Conservation (phyloP, 2,113 vertebrate species). For the Eudyptes chrysolophus region DNA sequence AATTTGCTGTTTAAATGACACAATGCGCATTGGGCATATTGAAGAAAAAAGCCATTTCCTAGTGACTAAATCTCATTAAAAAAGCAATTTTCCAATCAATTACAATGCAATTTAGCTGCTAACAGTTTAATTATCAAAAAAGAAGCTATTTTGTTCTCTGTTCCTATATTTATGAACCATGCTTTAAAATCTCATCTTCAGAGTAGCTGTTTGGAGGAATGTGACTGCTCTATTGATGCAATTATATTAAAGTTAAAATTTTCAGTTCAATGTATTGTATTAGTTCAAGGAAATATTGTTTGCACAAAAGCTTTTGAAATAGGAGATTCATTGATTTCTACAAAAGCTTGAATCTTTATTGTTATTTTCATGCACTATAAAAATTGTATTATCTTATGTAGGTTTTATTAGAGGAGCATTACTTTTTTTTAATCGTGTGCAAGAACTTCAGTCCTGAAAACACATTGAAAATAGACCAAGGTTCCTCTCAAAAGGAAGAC, state of each 20-base stretch:
- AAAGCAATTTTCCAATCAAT: constrained; percentile 81
- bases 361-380: constrained; percentile 44
- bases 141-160: constrained; percentile 36
- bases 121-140: constrained; percentile 78
- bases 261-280: constrained; percentile 8
- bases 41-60: constrained; percentile 69
- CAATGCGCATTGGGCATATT: constrained; percentile 42
- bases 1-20: constrained; percentile 69
- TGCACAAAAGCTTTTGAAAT: neutral
- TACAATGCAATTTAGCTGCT: constrained; percentile 76
- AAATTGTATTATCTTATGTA: constrained; percentile 38
- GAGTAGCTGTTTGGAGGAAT: neutral
- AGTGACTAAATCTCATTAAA: constrained; percentile 79
- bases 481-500: neutral
- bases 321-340: constrained; percentile 43
- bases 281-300: neutral
- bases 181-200: constrained; percentile 2
- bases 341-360: constrained; percentile 12
- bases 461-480: neutral
- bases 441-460: constrained; percentile 10
- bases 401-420: constrained; percentile 54
- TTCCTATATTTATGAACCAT: constrained; percentile 49
- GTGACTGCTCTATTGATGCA: neutral
- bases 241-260: constrained; percentile 26
- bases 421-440: neutral